Evolutionary conservation across 2,888 invertebrate genomes (phyloP), one percentile per base, ranked within the genome.

Genomic region (Epirrhoe tristata): DNA sequence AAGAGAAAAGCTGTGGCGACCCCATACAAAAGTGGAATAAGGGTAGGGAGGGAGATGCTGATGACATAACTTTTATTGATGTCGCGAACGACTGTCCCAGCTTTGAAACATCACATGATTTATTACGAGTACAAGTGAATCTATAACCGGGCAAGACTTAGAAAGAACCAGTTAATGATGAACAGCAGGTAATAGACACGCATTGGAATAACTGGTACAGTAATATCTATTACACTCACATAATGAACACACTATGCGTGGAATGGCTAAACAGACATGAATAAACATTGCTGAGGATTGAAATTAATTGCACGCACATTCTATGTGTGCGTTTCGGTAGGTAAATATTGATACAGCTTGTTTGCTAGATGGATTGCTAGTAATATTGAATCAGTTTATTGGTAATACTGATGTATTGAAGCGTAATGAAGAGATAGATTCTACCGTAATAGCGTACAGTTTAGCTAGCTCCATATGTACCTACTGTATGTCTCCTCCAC

Each of bases 211-310:
- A 36, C 58, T 59, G 36, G 43, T 55, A 55, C 63, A 64, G 17
- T 46, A 55, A 67, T 71, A 69, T 73, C 65, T 68, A 70, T 73
- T 70, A 66, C 69, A 66, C 62, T 67, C 71, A 61, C 67, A 69
- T 71, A 71, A 71, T 70, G 50, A 67, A 61, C 66, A 32, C 52
- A 59, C 39, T 60, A 61, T 69, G 69, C 67, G 66, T 71, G 72
- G 70, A 70, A 64, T 70, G 51, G 63, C 7, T 67, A 67, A 61
- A 51, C 32, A 52, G 36, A 46, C 43, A 67, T 67, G 63, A 67
- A 63, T 67, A 67, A 57, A 60, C 63, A 67, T 64, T 50, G 32
- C 10, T 46, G 43, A 54, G 58, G 24, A 64, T 64, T 56, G 52
- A 58, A 57, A 63, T 64, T 67, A 67, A 60, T 67, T 67, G 59